phyloP scores from a whole-genome alignment of 2,797 vertebrate species.

The Nyctibius grandis region DNA sequence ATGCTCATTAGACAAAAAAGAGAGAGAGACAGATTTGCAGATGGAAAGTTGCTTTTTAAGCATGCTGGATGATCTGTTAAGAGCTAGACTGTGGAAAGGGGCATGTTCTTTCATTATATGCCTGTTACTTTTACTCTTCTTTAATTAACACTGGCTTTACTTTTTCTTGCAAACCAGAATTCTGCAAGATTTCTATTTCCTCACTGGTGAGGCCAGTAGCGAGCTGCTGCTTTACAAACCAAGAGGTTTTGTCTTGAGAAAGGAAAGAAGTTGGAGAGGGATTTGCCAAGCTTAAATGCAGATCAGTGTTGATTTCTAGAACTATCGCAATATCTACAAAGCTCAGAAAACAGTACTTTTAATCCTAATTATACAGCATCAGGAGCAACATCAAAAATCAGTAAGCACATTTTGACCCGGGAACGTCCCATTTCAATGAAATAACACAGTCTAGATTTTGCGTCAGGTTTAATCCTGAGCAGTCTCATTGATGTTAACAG shows the following conservation, averaged over 20 bases:
- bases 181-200: not conserved
- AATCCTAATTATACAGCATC: not conserved
- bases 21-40: conserved; percentile 42
- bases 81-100: conserved; percentile 18
- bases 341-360: not conserved
- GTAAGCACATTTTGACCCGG: not conserved
- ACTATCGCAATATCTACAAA: not conserved
- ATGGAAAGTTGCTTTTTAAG: conserved; percentile 57
- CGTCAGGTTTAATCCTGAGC: not conserved
- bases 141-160: conserved; percentile 8
- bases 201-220: not conserved
- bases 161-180: not conserved
- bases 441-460: not conserved
- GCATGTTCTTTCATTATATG: conserved; percentile 30
- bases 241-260: not conserved
- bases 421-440: not conserved
- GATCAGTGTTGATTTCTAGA: not conserved
- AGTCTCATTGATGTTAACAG: not conserved
- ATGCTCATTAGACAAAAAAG: conserved; percentile 67
- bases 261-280: not conserved
- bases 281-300: not conserved
- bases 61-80: conserved; percentile 15
- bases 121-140: conserved; percentile 30
- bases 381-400: not conserved
- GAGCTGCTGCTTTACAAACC: not conserved